These are phyloP conservation scores for Aleiodes sp. DNA, from an alignment of 1,140 invertebrate species.

Conservation along the genomic window DNA sequence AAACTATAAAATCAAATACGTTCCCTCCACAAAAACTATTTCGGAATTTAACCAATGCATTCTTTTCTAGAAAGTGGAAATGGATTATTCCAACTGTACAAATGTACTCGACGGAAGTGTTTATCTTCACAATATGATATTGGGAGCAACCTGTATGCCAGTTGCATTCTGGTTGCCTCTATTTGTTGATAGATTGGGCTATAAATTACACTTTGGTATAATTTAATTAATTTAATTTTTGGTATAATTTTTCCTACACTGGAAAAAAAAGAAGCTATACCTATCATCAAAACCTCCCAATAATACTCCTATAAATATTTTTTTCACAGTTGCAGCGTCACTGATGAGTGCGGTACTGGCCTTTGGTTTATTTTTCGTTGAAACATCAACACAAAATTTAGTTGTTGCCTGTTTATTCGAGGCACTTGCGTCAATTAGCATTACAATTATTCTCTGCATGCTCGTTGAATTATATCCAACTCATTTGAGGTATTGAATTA, in stretches of 20 bases:
- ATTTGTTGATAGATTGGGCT: conserved; percentile 56
- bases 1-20: too few relatives aligned
- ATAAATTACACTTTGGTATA: conserved; percentile 54
- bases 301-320: conserved; percentile 14
- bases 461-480: conserved; percentile 62
- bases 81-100: conserved; percentile 41
- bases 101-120: conserved; percentile 50
- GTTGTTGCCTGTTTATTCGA: conserved; percentile 60
- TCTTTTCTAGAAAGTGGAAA: not conserved
- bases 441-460: conserved; percentile 55
- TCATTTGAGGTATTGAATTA: conserved; percentile 58
- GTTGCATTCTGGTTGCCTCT: conserved; percentile 56
- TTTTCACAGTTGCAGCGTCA: conserved; percentile 60
- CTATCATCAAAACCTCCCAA: not conserved
- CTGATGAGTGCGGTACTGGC: conserved; percentile 55
- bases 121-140: conserved; percentile 54
- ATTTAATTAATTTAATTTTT: not conserved
- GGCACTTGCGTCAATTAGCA: conserved; percentile 54
- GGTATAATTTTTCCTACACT: not conserved
- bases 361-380: conserved; percentile 63
- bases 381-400: conserved; percentile 59
- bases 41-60: not conserved
- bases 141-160: conserved; percentile 58
- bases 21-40: too few relatives aligned
- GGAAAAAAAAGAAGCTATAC: too few relatives aligned